Conservation (phyloP, 2,113 vertebrate genomes). For the Solea solea region DNA sequence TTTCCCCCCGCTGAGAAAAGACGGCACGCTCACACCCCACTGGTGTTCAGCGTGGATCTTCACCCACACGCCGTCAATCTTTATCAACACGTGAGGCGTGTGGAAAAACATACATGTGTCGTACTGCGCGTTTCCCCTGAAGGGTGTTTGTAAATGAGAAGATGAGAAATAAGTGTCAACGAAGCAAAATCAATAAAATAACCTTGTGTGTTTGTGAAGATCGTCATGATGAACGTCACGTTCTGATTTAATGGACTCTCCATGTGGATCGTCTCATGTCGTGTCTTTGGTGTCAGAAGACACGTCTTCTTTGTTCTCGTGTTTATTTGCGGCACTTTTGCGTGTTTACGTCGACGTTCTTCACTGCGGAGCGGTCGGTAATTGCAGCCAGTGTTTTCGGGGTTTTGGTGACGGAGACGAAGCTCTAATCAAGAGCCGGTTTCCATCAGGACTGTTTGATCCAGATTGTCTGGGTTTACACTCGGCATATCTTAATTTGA, state of each 20-base stretch:
- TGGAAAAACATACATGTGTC: constrained; percentile 19
- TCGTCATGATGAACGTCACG: constrained; percentile 47
- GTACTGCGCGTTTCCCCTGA: not conserved
- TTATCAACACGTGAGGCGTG: constrained; percentile 41
- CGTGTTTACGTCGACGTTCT: constrained; percentile 58
- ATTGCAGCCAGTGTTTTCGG: constrained; percentile 54
- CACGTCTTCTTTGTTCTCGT: too few species aligned
- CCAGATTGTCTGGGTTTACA: constrained; percentile 19
- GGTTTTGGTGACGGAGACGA: constrained; percentile 41
- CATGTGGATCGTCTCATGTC: constrained; percentile 24
- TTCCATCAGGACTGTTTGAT: constrained; percentile 31
- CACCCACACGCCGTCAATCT: constrained; percentile 36
- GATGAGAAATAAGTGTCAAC: too few species aligned
- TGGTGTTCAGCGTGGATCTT: constrained; percentile 37
- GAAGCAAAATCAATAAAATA: not conserved
- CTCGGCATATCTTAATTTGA: not conserved
- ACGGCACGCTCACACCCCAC: constrained; percentile 25
- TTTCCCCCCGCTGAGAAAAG: constrained; percentile 65
- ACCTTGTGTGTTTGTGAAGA: not conserved
- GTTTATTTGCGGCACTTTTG: too few species aligned
- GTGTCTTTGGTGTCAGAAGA: constrained; percentile 40
- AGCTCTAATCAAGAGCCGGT: constrained; percentile 44
- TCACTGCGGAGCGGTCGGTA: constrained; percentile 36
- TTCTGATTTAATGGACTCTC: constrained; percentile 65
- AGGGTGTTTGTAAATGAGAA: constrained; percentile 13